These are phyloP conservation scores for Lymantria dispar DNA, from an alignment of 2,888 invertebrate genomes.

Conservation along the genomic window DNA sequence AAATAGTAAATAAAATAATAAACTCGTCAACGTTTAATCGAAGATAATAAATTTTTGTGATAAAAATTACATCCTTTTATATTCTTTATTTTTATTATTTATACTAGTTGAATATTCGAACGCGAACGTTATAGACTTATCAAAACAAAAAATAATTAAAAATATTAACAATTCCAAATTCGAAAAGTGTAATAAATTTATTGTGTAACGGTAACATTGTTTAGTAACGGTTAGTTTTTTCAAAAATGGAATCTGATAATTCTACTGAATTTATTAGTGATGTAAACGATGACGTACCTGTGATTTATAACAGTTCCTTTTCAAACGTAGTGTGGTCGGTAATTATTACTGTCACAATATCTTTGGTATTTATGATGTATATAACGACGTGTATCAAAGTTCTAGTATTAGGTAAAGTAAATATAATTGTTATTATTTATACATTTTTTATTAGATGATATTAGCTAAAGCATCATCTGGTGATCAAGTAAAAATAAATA, in stretches of 20 bases:
- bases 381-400: neutral
- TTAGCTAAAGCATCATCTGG: too few relatives aligned
- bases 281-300: neutral
- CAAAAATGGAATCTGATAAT: neutral
- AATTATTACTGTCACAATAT: neutral
- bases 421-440: too few relatives aligned
- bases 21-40: neutral
- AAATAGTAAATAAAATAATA: neutral
- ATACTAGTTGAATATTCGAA: neutral
- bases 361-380: neutral
- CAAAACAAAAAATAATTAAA: neutral
- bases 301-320: neutral
- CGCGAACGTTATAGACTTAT: neutral
- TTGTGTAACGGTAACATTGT: neutral
- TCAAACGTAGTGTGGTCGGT: neutral
- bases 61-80: neutral
- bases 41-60: neutral
- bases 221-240: neutral
- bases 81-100: neutral
- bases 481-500: too few relatives aligned
- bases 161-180: neutral
- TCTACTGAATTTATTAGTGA: neutral
- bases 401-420: neutral
- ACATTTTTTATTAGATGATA: too few relatives aligned
- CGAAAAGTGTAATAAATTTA: neutral